Conservation (phyloP, 2,113 vertebrate genomes). For the Engystomops pustulosus region DNA sequence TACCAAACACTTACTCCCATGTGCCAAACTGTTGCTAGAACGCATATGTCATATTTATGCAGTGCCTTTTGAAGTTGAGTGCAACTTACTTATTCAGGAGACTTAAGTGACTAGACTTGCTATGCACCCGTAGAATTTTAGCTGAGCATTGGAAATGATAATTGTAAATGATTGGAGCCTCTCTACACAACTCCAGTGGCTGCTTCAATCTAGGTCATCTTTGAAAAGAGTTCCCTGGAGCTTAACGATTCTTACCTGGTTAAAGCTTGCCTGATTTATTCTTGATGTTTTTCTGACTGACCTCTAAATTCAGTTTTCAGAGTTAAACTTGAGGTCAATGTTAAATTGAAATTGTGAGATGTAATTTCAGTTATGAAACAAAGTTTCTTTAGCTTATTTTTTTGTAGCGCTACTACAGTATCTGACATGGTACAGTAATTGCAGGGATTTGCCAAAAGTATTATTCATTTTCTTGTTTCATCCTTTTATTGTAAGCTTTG, state of each 20-base stretch:
- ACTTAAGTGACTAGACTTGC: background rate
- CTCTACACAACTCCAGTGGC: background rate
- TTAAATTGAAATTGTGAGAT: constrained; percentile 43
- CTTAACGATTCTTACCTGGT: constrained; percentile 32
- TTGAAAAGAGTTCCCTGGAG: constrained; percentile 33
- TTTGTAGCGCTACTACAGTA: background rate
- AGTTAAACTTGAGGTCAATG: constrained; percentile 45
- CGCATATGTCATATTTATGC: too few species aligned
- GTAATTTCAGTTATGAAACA: background rate
- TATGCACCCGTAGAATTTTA: constrained; percentile 3
- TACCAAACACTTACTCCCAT: too few species aligned
- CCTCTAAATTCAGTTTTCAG: constrained; percentile 28
- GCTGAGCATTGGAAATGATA: constrained; percentile 24
- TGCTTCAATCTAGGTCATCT: constrained; percentile 48
- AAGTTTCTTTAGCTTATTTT: background rate
- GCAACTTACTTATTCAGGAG: background rate
- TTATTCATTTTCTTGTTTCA: background rate
- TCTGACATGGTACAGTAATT: background rate
- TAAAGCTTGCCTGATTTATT: constrained; percentile 28
- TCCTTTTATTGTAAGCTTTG: too few species aligned
- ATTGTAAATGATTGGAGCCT: constrained; percentile 23
- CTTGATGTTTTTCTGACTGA: constrained; percentile 21
- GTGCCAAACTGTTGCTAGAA: too few species aligned
- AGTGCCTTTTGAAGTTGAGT: background rate
- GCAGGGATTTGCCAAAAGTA: background rate